phyloP scores from a whole-genome alignment of 2,797 vertebrate genomes.

The Macropus fuliginosus region DNA sequence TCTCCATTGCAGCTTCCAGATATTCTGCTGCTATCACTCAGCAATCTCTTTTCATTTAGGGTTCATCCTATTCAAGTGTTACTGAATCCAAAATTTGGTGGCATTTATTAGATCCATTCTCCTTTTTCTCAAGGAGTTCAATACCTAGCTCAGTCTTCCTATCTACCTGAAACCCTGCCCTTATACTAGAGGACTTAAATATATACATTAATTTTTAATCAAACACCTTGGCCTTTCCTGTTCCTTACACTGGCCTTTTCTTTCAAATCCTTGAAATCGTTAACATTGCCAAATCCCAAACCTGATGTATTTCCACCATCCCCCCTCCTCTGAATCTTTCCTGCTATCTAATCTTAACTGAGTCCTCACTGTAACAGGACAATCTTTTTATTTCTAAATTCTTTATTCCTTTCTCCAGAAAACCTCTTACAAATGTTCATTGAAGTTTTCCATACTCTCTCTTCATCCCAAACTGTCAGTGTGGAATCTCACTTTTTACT shows the following conservation, averaged over 20 bases:
- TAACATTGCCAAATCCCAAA: not conserved
- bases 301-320: not conserved
- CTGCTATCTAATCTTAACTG: not conserved
- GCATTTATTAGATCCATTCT: not conserved
- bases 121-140: not conserved
- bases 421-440: not conserved
- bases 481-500: not conserved
- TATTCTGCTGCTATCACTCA: not conserved
- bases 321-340: not conserved
- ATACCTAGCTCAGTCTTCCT: not conserved
- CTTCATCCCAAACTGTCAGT: not conserved
- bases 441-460: not conserved
- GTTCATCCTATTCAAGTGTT: not conserved
- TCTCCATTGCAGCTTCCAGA: not conserved
- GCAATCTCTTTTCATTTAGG: not conserved
- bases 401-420: not conserved
- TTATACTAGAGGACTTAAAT: not conserved
- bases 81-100: not conserved
- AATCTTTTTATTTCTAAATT: not conserved
- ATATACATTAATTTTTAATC: not conserved
- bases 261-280: not conserved
- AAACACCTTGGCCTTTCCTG: not conserved
- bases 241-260: not conserved
- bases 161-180: not conserved
- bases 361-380: not conserved